Evolutionary conservation across 2,113 vertebrate genomes (phyloP).

Genomic region (Sorex araneus): DNA sequence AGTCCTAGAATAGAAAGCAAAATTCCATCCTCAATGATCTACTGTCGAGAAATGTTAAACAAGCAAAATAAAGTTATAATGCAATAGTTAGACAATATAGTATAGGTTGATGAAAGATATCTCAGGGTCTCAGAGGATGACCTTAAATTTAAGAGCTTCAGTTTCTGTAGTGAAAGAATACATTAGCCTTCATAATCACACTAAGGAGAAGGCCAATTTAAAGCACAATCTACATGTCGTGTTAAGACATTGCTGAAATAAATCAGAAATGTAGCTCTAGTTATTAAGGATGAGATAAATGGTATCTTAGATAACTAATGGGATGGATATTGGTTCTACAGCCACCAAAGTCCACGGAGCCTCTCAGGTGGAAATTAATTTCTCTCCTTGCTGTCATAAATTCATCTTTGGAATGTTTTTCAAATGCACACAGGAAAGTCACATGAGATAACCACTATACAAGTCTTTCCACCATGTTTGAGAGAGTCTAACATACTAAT

Average conservation of each 20-base stretch:
- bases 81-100: not conserved
- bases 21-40: not conserved
- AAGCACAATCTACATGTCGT: not conserved
- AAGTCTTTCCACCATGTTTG: not conserved
- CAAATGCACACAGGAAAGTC: not conserved
- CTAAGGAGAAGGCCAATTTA: not conserved
- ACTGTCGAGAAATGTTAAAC: constrained; percentile 6
- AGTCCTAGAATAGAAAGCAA: not conserved
- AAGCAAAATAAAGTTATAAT: constrained; percentile 41
- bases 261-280: constrained; percentile 56
- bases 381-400: not conserved
- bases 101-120: not conserved
- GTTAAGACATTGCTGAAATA: constrained; percentile 36
- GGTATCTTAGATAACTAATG: constrained; percentile 37
- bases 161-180: not conserved
- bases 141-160: not conserved
- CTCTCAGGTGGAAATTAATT: constrained; percentile 33
- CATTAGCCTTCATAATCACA: constrained; percentile 17
- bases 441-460: not conserved
- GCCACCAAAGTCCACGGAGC: not conserved
- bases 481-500: not conserved
- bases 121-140: constrained; percentile 8
- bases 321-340: constrained; percentile 57
- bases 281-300: constrained; percentile 51
- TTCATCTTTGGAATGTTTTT: not conserved